Percentiles rank a stretch among this genome's conserved stretches.
Conservation (phyloP, 2,797 vertebrate species). For the Acridotheres tristis region DNA sequence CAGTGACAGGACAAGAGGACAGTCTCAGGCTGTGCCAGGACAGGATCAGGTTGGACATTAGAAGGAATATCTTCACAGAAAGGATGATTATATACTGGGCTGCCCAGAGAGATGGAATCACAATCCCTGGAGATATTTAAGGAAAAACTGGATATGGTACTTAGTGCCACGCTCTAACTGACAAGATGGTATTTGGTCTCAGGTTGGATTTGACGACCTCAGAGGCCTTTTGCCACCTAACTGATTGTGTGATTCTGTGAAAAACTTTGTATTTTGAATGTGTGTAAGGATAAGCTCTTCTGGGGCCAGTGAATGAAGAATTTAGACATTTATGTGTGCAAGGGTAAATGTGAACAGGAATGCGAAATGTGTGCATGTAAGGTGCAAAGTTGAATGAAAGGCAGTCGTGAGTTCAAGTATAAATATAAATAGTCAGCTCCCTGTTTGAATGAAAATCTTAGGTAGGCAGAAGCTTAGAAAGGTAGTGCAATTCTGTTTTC, state of each 20-base stretch:
- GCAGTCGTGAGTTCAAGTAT: background rate
- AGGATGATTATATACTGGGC: background rate
- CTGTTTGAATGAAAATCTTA: background rate
- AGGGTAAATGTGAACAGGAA: background rate
- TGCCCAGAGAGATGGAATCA: background rate
- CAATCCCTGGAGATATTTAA: background rate
- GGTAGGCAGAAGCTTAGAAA: constrained; percentile 16
- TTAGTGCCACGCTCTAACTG: background rate
- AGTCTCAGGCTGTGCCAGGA: background rate
- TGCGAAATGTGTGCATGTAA: background rate
- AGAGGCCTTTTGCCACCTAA: background rate
- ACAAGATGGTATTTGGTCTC: background rate
- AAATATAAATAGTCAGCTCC: background rate
- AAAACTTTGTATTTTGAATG: background rate
- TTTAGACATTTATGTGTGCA: background rate
- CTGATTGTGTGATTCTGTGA: background rate
- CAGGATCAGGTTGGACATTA: background rate
- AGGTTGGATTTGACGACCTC: background rate
- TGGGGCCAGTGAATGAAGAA: background rate
- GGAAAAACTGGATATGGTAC: background rate
- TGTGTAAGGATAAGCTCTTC: background rate
- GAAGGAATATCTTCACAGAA: background rate
- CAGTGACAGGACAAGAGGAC: background rate
- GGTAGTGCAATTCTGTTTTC: background rate
- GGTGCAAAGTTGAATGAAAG: background rate